phyloP scores from a whole-genome alignment of 2,113 vertebrate genomes.

The Apteryx mantelli region DNA sequence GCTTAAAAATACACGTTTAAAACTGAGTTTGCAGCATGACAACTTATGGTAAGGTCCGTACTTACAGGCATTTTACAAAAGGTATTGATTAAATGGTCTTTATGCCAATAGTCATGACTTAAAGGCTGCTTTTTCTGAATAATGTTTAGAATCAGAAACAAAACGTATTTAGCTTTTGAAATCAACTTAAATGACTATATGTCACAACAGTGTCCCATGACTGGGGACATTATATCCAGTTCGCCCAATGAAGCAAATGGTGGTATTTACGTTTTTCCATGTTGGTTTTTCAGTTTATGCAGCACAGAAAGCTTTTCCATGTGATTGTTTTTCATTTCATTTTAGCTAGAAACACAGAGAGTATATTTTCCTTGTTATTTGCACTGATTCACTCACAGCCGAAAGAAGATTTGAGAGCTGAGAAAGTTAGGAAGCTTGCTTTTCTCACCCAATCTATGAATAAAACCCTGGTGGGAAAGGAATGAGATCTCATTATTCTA shows the following conservation, averaged over 20 bases:
- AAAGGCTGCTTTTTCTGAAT: neutral
- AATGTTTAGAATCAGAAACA: neutral
- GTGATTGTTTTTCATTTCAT: neutral
- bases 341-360: neutral
- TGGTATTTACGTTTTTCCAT: neutral
- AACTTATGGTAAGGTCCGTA: rapidly evolving
- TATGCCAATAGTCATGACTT: neutral
- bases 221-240: neutral
- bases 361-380: neutral
- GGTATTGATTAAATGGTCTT: rapidly evolving
- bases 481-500: neutral
- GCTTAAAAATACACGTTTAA: neutral
- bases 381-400: neutral
- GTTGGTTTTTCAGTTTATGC: neutral
- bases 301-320: neutral
- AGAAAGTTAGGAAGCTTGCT: neutral
- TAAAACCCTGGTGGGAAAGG: neutral
- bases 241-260: neutral
- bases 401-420: neutral
- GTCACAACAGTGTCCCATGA: rapidly evolving
- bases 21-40: rapidly evolving
- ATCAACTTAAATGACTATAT: neutral
- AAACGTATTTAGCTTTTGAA: neutral
- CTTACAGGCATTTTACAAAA: neutral
- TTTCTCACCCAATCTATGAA: neutral